Conservation (phyloP, 2,797 vertebrate species). For the Peromyscus aztecus region DNA sequence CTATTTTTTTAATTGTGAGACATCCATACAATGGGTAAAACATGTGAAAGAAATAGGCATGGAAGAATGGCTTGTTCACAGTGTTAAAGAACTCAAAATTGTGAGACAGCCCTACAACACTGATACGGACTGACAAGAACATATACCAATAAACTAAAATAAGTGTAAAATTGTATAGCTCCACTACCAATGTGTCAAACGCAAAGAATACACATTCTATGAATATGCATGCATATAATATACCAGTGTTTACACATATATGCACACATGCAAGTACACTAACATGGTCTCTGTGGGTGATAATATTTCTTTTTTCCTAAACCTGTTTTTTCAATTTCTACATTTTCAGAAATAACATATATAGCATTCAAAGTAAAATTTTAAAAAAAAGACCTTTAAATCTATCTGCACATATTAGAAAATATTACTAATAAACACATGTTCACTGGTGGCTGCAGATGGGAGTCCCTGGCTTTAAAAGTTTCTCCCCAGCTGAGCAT, state of each 20-base stretch:
- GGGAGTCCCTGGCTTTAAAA: neutral
- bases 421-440: neutral
- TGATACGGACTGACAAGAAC: neutral
- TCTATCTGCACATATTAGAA: neutral
- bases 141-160: neutral
- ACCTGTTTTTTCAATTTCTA: neutral
- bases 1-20: neutral
- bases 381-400: conserved; percentile 53
- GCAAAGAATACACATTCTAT: neutral
- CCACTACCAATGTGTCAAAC: neutral
- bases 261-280: no score
- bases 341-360: conserved; percentile 45
- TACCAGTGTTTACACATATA: neutral
- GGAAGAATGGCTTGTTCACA: neutral
- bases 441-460: neutral
- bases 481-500: conserved; percentile 61
- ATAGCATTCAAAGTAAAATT: neutral
- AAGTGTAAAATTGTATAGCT: neutral
- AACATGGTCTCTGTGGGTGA: neutral
- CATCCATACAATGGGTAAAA: neutral
- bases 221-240: neutral
- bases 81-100: conserved; percentile 17
- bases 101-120: neutral
- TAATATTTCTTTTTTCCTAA: conserved; percentile 43
- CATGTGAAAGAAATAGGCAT: neutral